Conservation (phyloP, 2,113 vertebrate species). For the Cochlearius cochlearius region DNA sequence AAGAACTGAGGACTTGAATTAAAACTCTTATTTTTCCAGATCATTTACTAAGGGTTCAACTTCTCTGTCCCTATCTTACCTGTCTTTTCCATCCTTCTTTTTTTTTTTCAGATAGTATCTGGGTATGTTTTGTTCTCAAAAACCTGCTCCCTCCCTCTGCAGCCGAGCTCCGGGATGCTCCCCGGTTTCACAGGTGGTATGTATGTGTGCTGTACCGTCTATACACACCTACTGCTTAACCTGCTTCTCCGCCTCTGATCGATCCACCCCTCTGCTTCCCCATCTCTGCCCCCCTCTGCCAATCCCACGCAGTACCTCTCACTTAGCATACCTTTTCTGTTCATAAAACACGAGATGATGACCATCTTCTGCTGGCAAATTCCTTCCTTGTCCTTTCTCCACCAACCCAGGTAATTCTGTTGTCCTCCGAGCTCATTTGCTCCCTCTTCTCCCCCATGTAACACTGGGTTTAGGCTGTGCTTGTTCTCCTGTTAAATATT, state of each 20-base stretch:
- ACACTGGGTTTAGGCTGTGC: background rate
- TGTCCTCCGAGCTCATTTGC: background rate
- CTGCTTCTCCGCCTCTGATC: background rate
- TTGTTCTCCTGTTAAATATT: background rate
- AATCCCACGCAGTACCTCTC: background rate
- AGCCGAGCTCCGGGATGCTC: background rate
- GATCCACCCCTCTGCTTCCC: background rate
- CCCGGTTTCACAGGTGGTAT: background rate
- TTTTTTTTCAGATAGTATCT: background rate
- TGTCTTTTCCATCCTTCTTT: background rate
- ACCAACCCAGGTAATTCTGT: background rate
- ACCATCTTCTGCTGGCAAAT: background rate
- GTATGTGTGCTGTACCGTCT: background rate
- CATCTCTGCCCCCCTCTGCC: background rate
- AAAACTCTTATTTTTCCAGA: background rate
- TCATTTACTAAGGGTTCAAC: background rate
- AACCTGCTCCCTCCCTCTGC: background rate
- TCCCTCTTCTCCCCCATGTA: background rate
- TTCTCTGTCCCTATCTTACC: background rate
- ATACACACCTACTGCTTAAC: background rate
- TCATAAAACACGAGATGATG: background rate
- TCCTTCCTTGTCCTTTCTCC: background rate
- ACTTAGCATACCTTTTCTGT: background rate
- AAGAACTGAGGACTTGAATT: background rate
- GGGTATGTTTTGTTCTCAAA: background rate